Conservation (phyloP, 2,888 invertebrate species). For the Keiferia lycopersicella region DNA sequence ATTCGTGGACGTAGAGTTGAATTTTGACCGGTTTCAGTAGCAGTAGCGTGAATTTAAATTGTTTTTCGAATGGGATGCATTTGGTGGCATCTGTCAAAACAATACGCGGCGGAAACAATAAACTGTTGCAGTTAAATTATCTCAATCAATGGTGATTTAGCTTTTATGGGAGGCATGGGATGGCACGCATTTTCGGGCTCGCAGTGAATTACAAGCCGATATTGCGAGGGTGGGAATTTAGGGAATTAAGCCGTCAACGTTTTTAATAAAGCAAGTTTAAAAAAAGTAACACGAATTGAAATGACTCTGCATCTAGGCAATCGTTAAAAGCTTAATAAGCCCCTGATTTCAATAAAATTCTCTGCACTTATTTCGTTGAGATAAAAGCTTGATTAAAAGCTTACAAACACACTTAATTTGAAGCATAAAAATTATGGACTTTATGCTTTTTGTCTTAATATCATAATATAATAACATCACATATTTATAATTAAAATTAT, state of each 20-base stretch:
- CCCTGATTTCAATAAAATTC: neutral
- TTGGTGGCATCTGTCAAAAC: constrained; percentile 69
- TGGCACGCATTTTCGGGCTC: neutral
- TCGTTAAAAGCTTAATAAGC: neutral
- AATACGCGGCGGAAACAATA: constrained; percentile 68
- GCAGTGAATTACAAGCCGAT: constrained; percentile 2
- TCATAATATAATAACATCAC: constrained; percentile 42
- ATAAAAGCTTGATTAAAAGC: constrained; percentile 1
- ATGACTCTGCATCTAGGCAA: neutral
- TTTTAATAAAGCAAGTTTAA: constrained; percentile 11
- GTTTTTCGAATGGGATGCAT: constrained; percentile 10
- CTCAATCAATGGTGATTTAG: constrained; percentile 30
- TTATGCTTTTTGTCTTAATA: neutral
- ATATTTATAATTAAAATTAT: constrained; percentile 55
- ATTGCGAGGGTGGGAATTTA: constrained; percentile 4
- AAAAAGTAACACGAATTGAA: neutral
- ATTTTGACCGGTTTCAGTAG: neutral
- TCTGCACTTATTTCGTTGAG: neutral
- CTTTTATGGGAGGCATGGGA: constrained; percentile 19
- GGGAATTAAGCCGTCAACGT: neutral
- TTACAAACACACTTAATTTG: neutral
- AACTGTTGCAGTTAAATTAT: constrained; percentile 54
- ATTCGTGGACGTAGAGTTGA: constrained; percentile 1
- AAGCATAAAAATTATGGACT: neutral
- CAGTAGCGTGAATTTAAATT: neutral